A percentile compares a stretch with the other conserved stretches of the same genome.
phyloP scores from a whole-genome alignment of 2,113 vertebrate genomes.

The Calonectris borealis region DNA sequence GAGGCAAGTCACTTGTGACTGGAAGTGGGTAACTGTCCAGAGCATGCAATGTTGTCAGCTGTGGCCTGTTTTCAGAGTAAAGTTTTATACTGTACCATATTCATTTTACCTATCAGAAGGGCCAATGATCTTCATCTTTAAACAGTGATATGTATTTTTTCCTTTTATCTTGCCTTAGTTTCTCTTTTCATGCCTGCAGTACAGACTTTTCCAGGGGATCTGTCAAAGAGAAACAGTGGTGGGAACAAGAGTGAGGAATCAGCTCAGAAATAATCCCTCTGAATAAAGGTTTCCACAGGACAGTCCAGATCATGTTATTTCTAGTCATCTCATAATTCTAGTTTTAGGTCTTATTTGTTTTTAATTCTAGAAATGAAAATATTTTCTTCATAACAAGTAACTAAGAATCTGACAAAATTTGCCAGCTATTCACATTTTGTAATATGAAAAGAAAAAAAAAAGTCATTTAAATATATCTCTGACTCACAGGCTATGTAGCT shows the following conservation, averaged over 20 bases:
- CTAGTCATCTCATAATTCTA: conserved; percentile 18
- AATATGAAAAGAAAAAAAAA: background rate
- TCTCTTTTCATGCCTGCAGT: background rate
- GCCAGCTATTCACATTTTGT: conserved; percentile 15
- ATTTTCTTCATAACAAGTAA: conserved; percentile 29
- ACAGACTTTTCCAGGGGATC: background rate
- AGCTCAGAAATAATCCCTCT: conserved; percentile 11
- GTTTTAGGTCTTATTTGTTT: conserved; percentile 47
- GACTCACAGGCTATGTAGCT: conserved; percentile 28
- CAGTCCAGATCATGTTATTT: conserved; percentile 21
- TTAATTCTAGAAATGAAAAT: conserved; percentile 51
- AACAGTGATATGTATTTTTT: background rate
- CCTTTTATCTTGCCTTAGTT: background rate
- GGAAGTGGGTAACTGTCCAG: conserved; percentile 33
- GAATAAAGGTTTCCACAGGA: conserved; percentile 21
- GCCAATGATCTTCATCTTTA: background rate
- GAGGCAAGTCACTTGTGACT: conserved; percentile 45
- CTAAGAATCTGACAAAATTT: conserved; percentile 40
- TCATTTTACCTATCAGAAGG: background rate
- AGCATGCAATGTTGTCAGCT: background rate
- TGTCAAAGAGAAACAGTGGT: background rate
- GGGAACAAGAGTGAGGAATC: background rate
- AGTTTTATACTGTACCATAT: background rate
- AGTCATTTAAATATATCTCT: conserved; percentile 28
- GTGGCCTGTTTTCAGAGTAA: background rate